phyloP scores from a whole-genome alignment of 2,113 vertebrate species.

The Lagopus leucura region DNA sequence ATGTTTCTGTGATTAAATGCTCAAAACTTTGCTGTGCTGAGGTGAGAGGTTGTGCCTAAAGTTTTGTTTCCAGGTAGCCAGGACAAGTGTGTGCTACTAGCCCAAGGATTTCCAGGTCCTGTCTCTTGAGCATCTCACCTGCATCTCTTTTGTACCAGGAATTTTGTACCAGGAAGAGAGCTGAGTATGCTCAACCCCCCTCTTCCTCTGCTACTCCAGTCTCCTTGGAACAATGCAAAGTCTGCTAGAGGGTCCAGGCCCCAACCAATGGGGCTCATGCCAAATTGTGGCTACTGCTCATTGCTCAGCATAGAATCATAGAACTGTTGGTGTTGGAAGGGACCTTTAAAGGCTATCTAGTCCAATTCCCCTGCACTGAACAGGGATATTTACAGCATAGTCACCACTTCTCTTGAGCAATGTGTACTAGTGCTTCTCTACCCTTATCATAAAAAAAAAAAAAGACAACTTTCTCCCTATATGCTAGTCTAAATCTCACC shows the following conservation, averaged over 20 bases:
- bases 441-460: no score
- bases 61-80: not conserved
- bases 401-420: no score
- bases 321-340: no score
- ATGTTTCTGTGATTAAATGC: not conserved
- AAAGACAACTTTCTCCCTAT: no score
- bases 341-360: no score
- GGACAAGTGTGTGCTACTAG: not conserved
- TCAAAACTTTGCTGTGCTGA: fast-evolving
- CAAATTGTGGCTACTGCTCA: not conserved
- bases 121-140: not conserved
- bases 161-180: fast-evolving
- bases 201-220: fast-evolving
- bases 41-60: not conserved
- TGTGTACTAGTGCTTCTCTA: no score
- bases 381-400: no score
- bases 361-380: no score
- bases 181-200: not conserved
- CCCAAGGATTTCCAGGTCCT: not conserved
- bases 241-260: not conserved
- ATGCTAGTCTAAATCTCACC: no score
- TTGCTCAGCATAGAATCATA: no score
- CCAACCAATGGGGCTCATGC: not conserved
- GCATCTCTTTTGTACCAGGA: fast-evolving
- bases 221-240: not conserved